Evolutionary conservation across 2,888 invertebrate genomes (phyloP).

Genomic region (Arrhopalites spinosus): DNA sequence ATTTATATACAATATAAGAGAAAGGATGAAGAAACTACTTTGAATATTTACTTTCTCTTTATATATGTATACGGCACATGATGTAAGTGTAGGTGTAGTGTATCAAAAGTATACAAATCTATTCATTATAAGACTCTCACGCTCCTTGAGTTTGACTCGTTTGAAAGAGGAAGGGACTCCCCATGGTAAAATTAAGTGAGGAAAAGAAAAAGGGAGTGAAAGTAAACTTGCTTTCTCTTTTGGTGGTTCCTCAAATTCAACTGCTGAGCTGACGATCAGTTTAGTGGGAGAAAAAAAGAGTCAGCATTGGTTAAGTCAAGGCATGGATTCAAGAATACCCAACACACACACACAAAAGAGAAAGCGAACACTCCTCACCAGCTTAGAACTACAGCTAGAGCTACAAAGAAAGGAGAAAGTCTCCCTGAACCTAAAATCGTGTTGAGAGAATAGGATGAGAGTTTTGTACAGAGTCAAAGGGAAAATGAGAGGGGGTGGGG

Average conservation of each 20-base stretch:
- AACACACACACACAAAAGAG: neutral
- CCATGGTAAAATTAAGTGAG: too few relatives aligned
- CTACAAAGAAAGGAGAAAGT: neutral
- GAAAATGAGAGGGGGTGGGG: neutral
- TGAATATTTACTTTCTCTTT: too few relatives aligned
- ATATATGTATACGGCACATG: too few relatives aligned
- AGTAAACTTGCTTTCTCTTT: neutral
- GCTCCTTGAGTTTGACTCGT: neutral
- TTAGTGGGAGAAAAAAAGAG: neutral
- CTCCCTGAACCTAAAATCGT: neutral
- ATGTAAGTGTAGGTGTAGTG: too few relatives aligned
- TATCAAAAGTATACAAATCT: neutral
- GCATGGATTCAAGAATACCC: neutral
- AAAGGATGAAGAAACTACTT: too few relatives aligned
- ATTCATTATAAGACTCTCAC: neutral
- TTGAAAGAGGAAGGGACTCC: neutral
- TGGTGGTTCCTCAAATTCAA: neutral
- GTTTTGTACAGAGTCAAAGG: neutral
- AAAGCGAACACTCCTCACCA: neutral
- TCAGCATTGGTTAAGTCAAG: neutral
- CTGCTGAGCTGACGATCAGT: conserved; percentile 7
- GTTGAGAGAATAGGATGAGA: neutral
- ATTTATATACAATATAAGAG: too few relatives aligned
- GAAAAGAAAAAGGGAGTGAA: too few relatives aligned
- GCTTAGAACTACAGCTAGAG: neutral